Conservation (phyloP, 2,797 vertebrate genomes). For the Microtus californicus region DNA sequence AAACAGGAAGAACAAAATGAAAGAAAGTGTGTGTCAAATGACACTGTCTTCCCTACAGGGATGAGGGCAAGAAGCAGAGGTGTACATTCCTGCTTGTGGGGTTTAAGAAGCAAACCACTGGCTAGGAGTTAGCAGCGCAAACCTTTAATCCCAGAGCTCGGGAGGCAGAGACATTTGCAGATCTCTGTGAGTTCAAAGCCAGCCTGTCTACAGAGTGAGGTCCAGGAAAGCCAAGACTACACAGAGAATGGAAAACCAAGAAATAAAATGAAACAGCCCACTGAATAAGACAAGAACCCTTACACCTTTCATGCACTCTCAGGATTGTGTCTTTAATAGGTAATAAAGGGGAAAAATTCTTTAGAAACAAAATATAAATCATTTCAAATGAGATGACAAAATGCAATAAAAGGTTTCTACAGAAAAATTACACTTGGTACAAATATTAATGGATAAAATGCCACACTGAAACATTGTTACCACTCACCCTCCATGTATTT, state of each 20-base stretch:
- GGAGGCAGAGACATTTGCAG: no score
- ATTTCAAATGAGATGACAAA: conserved; percentile 54
- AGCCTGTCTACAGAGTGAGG: no score
- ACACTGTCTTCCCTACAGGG: not conserved
- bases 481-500: not conserved
- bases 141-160: no score
- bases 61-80: not conserved
- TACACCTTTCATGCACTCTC: not conserved
- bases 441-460: conserved; percentile 32
- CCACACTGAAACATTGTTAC: not conserved
- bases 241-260: no score
- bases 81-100: not conserved
- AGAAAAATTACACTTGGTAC: not conserved
- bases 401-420: conserved; percentile 27
- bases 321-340: not conserved
- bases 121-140: rapidly evolving
- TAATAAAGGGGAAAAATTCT: not conserved
- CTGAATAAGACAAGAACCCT: conserved; percentile 5
- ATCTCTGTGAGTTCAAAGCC: no score
- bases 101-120: not conserved
- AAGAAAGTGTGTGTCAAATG: not conserved
- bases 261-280: no score
- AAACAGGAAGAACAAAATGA: not conserved
- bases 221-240: no score
- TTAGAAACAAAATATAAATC: conserved; percentile 49